phyloP scores from a whole-genome alignment of 2,113 vertebrate species.

The Hemiscyllium ocellatum region DNA sequence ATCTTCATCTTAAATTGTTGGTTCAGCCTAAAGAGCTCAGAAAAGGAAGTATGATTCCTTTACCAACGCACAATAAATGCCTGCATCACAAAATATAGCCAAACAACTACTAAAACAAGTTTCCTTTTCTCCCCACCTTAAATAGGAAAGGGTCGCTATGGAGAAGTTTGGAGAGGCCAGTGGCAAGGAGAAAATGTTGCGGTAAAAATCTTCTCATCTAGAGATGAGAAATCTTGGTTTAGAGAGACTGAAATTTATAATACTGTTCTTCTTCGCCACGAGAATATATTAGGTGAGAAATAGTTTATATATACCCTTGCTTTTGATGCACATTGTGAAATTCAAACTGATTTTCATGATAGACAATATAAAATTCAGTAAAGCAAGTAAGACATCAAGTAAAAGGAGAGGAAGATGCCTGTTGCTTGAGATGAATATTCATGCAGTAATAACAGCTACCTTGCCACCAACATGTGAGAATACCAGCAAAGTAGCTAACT shows the following conservation, averaged over 20 bases:
- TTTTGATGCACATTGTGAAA: not conserved
- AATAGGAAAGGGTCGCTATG: conserved; percentile 65
- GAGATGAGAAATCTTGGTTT: conserved; percentile 73
- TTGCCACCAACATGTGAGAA: not conserved
- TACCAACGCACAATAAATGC: not conserved
- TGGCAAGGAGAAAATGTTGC: conserved; percentile 72
- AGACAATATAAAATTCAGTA: not conserved
- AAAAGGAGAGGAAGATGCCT: not conserved
- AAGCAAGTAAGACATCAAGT: not conserved
- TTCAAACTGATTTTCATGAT: not conserved
- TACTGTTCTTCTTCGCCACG: conserved; percentile 66
- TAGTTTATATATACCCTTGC: not conserved
- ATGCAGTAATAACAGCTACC: not conserved
- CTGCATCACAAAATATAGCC: not conserved
- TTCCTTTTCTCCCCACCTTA: not conserved
- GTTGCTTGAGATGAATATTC: not conserved
- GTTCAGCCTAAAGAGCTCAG: not conserved
- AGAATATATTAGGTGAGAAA: conserved; percentile 65
- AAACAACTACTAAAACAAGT: not conserved
- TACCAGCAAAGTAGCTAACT: not conserved
- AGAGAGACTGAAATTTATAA: conserved; percentile 72
- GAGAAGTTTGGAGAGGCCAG: conserved; percentile 70
- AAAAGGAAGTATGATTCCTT: not conserved
- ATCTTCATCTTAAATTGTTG: not conserved
- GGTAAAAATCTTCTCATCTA: conserved; percentile 70